Evolutionary conservation across 2,888 invertebrate genomes (phyloP).

Genomic region (Campopleginae sp.): DNA sequence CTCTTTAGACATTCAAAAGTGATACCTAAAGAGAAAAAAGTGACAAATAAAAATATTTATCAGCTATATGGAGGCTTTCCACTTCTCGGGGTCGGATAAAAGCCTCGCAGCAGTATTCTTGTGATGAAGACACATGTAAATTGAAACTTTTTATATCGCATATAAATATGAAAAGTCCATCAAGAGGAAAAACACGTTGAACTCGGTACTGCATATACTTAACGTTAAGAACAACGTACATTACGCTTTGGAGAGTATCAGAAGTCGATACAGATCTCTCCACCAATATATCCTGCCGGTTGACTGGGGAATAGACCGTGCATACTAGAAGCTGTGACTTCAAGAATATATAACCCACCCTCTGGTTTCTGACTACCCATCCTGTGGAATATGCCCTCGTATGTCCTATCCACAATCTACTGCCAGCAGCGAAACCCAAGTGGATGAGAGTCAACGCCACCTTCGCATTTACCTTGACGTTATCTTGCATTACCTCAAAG

Average conservation of each 20-base stretch:
- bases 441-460: conserved; percentile 53
- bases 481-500: conserved; percentile 64
- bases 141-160: not conserved
- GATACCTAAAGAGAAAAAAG: too few species aligned
- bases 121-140: too few species aligned
- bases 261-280: conserved; percentile 23
- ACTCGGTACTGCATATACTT: not conserved
- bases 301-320: conserved; percentile 38
- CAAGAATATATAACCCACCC: conserved; percentile 35
- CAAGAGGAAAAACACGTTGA: not conserved
- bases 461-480: conserved; percentile 57
- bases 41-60: too few species aligned
- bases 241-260: not conserved
- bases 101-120: too few species aligned
- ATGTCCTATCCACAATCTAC: conserved; percentile 48
- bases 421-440: conserved; percentile 47
- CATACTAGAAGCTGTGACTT: conserved; percentile 47
- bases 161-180: too few species aligned
- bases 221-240: not conserved
- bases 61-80: too few species aligned
- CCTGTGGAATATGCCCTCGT: conserved; percentile 27
- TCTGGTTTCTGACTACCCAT: conserved; percentile 35
- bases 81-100: too few species aligned
- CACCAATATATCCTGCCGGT: conserved; percentile 6
- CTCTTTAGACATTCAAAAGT: too few species aligned